Evolutionary conservation across 92 coral and sea anemone genomes (phyloP).

Genomic region (Muricea muricata): DNA sequence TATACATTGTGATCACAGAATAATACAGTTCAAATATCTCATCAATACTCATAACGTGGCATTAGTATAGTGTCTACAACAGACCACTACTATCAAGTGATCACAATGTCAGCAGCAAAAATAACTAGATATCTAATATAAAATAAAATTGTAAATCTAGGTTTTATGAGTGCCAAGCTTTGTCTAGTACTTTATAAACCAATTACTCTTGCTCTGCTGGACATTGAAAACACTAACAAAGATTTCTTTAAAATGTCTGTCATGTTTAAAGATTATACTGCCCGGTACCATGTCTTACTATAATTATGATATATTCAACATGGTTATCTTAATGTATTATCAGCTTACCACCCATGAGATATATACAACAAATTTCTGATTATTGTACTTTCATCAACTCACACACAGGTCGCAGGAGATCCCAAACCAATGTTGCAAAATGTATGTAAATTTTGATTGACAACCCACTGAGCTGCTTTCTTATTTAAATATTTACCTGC

Average conservation of each 20-base stretch:
- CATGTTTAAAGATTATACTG: not conserved
- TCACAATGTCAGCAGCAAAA: not conserved
- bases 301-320: not conserved
- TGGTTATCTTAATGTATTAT: not conserved
- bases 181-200: not conserved
- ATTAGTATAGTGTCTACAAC: too few species aligned
- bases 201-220: not conserved
- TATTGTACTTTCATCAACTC: not conserved
- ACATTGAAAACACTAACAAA: not conserved
- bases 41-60: too few species aligned
- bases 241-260: not conserved
- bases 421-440: not conserved
- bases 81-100: too few species aligned
- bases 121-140: not conserved
- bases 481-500: conserved; percentile 70
- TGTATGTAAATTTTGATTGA: conserved; percentile 17
- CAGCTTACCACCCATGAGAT: conserved; percentile 18
- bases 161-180: not conserved
- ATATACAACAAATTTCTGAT: not conserved
- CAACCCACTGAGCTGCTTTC: not conserved
- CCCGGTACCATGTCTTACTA: not conserved
- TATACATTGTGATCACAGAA: too few species aligned
- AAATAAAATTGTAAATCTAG: not conserved
- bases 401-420: not conserved
- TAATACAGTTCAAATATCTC: too few species aligned